Evolutionary conservation across 2,888 invertebrate genomes (phyloP).

Genomic region (Hydropsyche betteni): DNA sequence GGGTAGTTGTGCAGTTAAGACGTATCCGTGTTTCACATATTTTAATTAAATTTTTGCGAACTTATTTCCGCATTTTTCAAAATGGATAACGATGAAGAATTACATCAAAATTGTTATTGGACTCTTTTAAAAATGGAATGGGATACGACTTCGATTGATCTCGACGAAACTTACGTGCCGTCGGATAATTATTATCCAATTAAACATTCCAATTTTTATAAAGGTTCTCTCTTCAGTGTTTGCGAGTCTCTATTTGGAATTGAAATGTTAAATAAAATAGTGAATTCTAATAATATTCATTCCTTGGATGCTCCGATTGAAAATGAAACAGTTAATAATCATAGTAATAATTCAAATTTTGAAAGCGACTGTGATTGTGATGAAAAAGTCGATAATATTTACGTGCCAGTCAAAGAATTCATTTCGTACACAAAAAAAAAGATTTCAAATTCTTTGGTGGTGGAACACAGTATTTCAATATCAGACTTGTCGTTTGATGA

Average conservation of each 20-base stretch:
- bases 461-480: conserved; percentile 13
- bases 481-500: conserved; percentile 48
- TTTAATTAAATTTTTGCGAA: too few relatives aligned
- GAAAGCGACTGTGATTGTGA: too few relatives aligned
- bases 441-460: background rate
- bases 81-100: background rate
- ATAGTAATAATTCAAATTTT: too few relatives aligned
- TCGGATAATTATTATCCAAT: background rate
- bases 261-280: conserved; percentile 30
- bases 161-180: conserved; percentile 37
- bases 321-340: background rate
- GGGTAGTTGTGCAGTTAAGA: too few relatives aligned
- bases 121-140: conserved; percentile 60
- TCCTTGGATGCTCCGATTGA: background rate
- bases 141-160: conserved; percentile 56
- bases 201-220: conserved; percentile 26
- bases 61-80: background rate
- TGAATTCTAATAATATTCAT: background rate
- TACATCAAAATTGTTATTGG: conserved; percentile 56
- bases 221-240: conserved; percentile 27
- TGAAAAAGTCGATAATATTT: conserved; percentile 34
- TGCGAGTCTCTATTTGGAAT: conserved; percentile 43
- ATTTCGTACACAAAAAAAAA: background rate
- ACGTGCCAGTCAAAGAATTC: conserved; percentile 30
- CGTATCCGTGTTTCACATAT: too few relatives aligned